Evolutionary conservation across 2,113 vertebrate genomes (phyloP).

Genomic region (Synodontis membranacea): DNA sequence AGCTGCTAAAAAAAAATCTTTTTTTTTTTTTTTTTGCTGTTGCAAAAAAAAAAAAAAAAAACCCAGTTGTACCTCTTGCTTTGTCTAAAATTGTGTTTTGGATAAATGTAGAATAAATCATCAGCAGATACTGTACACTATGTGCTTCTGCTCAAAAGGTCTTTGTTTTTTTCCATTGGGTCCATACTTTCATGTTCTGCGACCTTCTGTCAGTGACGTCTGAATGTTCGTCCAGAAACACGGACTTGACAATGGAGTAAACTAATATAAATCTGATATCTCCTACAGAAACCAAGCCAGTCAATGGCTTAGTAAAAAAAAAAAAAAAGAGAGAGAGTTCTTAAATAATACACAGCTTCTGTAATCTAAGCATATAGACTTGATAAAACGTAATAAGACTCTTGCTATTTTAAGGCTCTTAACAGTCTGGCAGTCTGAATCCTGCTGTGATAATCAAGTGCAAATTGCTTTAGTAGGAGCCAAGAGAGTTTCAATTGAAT

Average conservation of each 20-base stretch:
- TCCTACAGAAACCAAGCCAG: not conserved
- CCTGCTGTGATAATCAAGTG: constrained; percentile 40
- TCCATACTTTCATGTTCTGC: not conserved
- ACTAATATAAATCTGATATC: not conserved
- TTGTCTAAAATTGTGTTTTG: not conserved
- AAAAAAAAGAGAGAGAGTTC: too few species aligned
- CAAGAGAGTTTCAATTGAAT: constrained; percentile 25
- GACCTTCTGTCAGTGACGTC: not conserved
- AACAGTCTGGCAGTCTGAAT: constrained; percentile 31
- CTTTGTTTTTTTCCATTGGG: not conserved
- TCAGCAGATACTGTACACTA: not conserved
- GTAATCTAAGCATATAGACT: not conserved
- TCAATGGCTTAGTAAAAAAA: not conserved
- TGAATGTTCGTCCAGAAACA: not conserved
- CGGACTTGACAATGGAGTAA: not conserved
- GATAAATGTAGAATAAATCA: constrained; percentile 5
- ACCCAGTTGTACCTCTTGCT: not conserved
- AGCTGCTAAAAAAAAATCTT: constrained; percentile 6
- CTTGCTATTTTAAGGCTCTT: constrained; percentile 32
- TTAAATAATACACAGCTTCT: constrained; percentile 4
- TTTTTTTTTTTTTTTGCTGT: constrained; percentile 1
- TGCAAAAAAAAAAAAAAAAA: not conserved
- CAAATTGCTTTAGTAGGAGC: constrained; percentile 39
- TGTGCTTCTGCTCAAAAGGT: not conserved
- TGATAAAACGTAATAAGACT: constrained; percentile 9